Base-by-base conservation (phyloP, 2,888 invertebrate genomes). In the Eurytoma californica region DNA sequence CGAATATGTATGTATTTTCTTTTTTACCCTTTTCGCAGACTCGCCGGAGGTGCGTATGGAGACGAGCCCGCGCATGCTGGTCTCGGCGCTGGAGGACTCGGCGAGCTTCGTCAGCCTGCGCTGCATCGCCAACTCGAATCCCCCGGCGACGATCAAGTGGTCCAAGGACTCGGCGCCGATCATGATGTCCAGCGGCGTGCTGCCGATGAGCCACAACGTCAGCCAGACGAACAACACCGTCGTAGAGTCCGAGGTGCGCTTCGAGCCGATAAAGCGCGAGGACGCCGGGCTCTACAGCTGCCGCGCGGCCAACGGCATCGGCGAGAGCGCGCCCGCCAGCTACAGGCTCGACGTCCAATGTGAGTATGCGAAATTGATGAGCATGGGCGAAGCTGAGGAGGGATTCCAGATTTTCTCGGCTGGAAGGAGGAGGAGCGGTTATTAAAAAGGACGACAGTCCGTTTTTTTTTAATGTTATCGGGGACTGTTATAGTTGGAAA, bases 221-320 rank as follows among this genome's bases (percentile, higher is more conserved):
- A 80, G 55, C 49, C 65, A 65, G n/a, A 18, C 69, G 13, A 74
- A 72, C 90, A 88, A 88, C 80, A 89, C 88, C 53, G 80, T 86
- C 57, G 86, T 90, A 30, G 89, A 87, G 65, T 90, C 91, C 53
- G 89, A 90, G 77, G 84, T 91, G 53, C 91, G 92, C 86, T 91
- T 93, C 85, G 91, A 92, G 82, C 93, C 93, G 61, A 92, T 93
- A 72, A 91, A 91, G 82, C 90, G 92, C 47, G 90, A 92, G 55
- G 92, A 91, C 68, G 88, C 96, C 86, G 97, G 97, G 3, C 94
- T 95, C 84, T 97, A 97, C 90, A 94, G 95, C 82, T 97, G 97
- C 90, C 94, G 95, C 79, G 97, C 96, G n/a, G 93, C 94, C 85
- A 97, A 97, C 90, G 93, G 93, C 84, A 96, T 97, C 83, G 95